Percentiles rank a stretch among this genome's conserved stretches.
Conservation (phyloP, 2,888 invertebrate genomes). For the Watsonalla cultraria region DNA sequence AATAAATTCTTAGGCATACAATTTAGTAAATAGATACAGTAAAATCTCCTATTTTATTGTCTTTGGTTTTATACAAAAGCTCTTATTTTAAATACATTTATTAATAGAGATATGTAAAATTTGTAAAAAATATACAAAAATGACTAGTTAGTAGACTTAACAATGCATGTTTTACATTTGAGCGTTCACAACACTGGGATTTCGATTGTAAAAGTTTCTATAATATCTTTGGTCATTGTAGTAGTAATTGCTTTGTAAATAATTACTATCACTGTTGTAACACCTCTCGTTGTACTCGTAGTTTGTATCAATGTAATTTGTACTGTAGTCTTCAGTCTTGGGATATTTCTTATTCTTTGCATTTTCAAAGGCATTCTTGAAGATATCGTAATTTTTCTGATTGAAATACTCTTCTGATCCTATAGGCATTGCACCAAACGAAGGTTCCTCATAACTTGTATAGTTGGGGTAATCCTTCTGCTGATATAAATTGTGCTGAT, state of each 20-base stretch:
- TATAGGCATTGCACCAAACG: conserved; percentile 27
- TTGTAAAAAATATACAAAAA: conserved; percentile 11
- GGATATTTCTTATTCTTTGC: conserved; percentile 51
- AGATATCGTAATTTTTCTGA: conserved; percentile 78
- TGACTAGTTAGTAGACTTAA: conserved; percentile 23
- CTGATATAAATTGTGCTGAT: conserved; percentile 44
- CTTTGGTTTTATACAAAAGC: conserved; percentile 34
- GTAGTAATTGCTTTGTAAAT: conserved; percentile 52
- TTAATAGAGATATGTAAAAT: conserved; percentile 10
- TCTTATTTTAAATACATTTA: conserved; percentile 6
- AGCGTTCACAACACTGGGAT: conserved; percentile 56
- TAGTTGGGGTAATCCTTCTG: conserved; percentile 35
- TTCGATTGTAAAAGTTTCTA: conserved; percentile 60
- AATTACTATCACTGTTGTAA: conserved; percentile 39
- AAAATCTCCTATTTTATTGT: conserved; percentile 36
- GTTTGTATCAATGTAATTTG: conserved; percentile 37
- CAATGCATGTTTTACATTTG: conserved; percentile 42
- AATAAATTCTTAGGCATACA: conserved; percentile 42
- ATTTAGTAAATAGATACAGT: conserved; percentile 11
- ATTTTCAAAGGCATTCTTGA: conserved; percentile 78
- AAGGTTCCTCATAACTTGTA: conserved; percentile 30
- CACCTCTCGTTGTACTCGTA: conserved; percentile 50
- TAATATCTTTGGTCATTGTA: conserved; percentile 62
- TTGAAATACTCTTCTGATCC: conserved; percentile 58
- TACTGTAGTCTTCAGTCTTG: conserved; percentile 40